These are phyloP conservation scores for Austrofundulus limnaeus DNA, from an alignment of 2,113 vertebrate genomes.

Conservation along the genomic window DNA sequence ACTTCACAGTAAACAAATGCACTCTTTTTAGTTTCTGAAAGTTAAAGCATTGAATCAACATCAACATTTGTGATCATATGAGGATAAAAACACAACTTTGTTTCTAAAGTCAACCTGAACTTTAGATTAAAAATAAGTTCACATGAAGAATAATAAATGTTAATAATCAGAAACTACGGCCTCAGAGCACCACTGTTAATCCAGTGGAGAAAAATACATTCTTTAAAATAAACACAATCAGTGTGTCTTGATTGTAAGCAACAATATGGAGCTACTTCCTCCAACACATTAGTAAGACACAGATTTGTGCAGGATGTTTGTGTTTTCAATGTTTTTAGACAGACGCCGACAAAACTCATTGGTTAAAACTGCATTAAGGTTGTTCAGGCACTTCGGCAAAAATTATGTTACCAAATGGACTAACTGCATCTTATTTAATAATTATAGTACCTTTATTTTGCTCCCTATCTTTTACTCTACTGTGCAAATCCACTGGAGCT, in stretches of 20 bases:
- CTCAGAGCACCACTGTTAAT: constrained; percentile 18
- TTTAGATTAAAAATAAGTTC: not conserved
- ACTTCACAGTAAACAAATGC: constrained; percentile 18
- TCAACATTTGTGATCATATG: not conserved
- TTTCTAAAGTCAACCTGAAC: not conserved
- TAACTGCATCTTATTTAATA: constrained; percentile 21
- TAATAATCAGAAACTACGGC: constrained; percentile 17
- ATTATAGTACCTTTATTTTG: constrained; percentile 10
- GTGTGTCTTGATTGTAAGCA: constrained; percentile 20
- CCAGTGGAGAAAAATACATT: constrained; percentile 38
- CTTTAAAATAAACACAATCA: constrained; percentile 47
- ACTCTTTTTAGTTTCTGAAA: not conserved
- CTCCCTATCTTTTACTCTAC: constrained; percentile 13
- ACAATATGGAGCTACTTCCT: constrained; percentile 16
- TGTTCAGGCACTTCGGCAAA: constrained; percentile 69
- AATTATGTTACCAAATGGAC: constrained; percentile 4
- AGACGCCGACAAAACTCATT: constrained; percentile 41
- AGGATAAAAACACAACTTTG: not conserved
- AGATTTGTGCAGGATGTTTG: not conserved
- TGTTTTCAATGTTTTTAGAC: constrained; percentile 23
- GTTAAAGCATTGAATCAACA: constrained; percentile 10
- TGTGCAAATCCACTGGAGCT: constrained; percentile 16
- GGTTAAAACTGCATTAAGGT: constrained; percentile 64
- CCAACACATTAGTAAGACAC: constrained; percentile 35
- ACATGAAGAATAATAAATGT: constrained; percentile 7